Conservation (phyloP, 2,888 invertebrate genomes). For the Sturmia bella region DNA sequence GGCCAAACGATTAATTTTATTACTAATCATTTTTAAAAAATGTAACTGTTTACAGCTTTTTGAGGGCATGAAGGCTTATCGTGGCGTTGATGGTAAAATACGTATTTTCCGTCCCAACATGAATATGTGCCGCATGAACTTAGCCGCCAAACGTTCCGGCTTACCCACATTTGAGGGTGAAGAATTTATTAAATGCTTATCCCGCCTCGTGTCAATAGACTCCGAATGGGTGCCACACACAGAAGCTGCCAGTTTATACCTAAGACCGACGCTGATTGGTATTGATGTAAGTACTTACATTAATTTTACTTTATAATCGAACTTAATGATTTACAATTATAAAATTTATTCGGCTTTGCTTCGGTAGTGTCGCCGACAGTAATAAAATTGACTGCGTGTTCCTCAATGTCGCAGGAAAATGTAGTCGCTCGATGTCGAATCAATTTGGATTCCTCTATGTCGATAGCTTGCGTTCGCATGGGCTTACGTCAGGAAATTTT, state of each 20-base stretch:
- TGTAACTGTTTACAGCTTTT: slow-evolving; percentile 87
- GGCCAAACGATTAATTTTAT: no score
- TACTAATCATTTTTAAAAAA: slow-evolving; percentile 28
- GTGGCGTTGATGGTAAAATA: slow-evolving; percentile 95
- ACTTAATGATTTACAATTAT: no score
- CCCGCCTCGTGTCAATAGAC: slow-evolving; percentile 93
- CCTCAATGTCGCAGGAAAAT: no score
- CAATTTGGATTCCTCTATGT: no score
- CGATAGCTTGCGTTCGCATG: no score
- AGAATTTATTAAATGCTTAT: slow-evolving; percentile 92
- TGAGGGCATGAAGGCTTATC: slow-evolving; percentile 98
- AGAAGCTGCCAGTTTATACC: slow-evolving; percentile 94
- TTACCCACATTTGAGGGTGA: slow-evolving; percentile 94
- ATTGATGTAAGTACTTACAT: slow-evolving; percentile 93
- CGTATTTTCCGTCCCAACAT: slow-evolving; percentile 96
- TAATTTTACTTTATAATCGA: no score
- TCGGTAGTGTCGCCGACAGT: no score
- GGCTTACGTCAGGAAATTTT: no score
- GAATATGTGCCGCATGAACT: slow-evolving; percentile 96
- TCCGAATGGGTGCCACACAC: slow-evolving; percentile 99
- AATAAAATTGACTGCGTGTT: no score
- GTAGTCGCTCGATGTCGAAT: no score
- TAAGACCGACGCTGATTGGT: slow-evolving; percentile 97
- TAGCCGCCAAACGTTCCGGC: slow-evolving; percentile 91
- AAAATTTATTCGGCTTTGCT: no score